Evolutionary conservation across 2,113 vertebrate genomes (phyloP).

Genomic region (Poicephalus gulielmi): DNA sequence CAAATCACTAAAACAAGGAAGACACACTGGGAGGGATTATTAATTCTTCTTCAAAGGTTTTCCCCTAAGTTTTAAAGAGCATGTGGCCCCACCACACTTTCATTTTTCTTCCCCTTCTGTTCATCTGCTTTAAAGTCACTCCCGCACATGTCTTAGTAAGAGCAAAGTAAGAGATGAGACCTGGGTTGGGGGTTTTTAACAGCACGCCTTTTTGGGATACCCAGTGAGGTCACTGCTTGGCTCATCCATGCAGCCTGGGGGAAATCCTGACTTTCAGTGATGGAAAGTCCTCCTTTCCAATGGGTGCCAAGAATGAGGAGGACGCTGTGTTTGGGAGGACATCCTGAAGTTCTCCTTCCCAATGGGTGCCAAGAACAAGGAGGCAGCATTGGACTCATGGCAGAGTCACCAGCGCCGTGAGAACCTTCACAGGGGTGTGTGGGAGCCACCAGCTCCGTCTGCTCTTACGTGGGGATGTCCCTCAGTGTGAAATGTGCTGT

Average conservation of each 20-base stretch:
- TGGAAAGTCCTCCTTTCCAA: neutral
- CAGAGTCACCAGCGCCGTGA: neutral
- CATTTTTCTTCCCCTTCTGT: neutral
- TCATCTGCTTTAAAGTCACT: neutral
- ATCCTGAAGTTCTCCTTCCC: neutral
- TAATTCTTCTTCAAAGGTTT: neutral
- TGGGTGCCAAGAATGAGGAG: rapidly evolving
- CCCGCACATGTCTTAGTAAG: neutral
- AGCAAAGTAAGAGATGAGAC: neutral
- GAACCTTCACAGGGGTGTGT: neutral
- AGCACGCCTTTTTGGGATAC: neutral
- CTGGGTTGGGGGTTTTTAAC: neutral
- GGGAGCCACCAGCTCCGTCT: neutral
- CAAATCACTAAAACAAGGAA: neutral
- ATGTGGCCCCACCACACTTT: neutral
- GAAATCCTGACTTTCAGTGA: neutral
- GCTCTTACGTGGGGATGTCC: neutral
- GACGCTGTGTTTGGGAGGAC: neutral
- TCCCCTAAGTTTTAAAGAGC: neutral
- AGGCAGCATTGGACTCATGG: neutral
- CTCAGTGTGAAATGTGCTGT: neutral
- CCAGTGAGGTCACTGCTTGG: neutral
- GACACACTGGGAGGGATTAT: neutral
- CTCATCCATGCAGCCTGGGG: neutral
- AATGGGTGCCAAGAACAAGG: neutral